Percentiles rank a stretch among this genome's conserved stretches.
Conservation (phyloP, 1,140 invertebrate genomes). For the Calliopsis andreniformis region DNA sequence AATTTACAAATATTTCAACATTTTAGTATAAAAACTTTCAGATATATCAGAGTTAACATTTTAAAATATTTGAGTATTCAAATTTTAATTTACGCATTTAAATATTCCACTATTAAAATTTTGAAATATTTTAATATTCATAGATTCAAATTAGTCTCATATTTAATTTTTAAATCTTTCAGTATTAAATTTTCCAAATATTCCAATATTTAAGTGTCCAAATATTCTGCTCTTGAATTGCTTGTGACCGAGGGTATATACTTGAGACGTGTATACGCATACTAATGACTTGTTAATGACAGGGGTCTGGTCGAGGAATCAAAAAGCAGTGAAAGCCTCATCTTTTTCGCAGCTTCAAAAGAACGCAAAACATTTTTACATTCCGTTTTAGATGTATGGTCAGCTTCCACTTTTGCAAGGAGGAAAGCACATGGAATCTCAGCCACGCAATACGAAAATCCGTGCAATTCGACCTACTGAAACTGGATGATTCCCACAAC, state of each 20-base stretch:
- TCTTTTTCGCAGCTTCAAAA: background rate
- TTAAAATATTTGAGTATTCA: too few species aligned
- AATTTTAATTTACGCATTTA: too few species aligned
- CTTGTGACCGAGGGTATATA: background rate
- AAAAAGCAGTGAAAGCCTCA: conserved; percentile 17
- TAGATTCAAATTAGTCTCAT: too few species aligned
- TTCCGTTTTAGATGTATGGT: conserved; percentile 34
- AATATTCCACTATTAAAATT: too few species aligned
- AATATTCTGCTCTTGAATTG: too few species aligned
- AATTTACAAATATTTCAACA: too few species aligned
- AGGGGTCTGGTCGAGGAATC: background rate
- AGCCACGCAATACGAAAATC: conserved; percentile 58
- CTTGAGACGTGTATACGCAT: background rate
- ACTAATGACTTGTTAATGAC: background rate
- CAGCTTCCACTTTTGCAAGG: conserved; percentile 48
- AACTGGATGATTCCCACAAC: conserved; percentile 59
- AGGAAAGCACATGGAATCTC: conserved; percentile 62
- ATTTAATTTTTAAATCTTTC: too few species aligned
- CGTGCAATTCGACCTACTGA: conserved; percentile 52
- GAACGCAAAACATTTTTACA: conserved; percentile 45
- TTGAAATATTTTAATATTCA: too few species aligned
- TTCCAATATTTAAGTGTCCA: too few species aligned
- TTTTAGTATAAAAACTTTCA: too few species aligned
- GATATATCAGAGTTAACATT: too few species aligned
- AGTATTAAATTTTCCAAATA: too few species aligned